Evolutionary conservation across 2,113 vertebrate genomes (phyloP), one percentile per base, ranked within the genome.

Genomic region (Bagarius yarrelli): DNA sequence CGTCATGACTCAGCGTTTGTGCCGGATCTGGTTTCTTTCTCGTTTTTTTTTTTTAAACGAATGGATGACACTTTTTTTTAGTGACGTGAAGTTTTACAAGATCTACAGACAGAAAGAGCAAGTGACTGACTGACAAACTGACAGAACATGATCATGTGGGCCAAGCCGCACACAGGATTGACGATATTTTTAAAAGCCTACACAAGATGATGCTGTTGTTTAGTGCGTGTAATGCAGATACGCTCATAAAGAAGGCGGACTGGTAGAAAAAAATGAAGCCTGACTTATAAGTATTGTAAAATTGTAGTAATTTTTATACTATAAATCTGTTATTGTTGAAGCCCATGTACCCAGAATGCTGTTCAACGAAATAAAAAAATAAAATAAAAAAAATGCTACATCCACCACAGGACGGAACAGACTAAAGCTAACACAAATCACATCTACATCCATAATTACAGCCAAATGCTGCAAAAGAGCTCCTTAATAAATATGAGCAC

Each of bases 21-120:
- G 69, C 25, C 52, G 67, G 69, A 50, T 16, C 14, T 53, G 18
- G 84, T 89, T 87, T 85, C 81, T 80, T 87, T 78, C 14, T 47
- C 6, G 19, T 18, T 19, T 63, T 2, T 63, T 32, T 63, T 63
- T 34, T 63, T 34, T 1, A 23, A 67, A 61, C 8, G 19, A 53
- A 72, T 21, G 70, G 85, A 85, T 83, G 89, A 92, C 90, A 90
- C 91, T 90, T 92, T n/a, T 92, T 93, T 91, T 90, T 89, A 91
- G 86, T 81, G 87, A 86, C 87, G 87, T 88, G 74, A 79, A 86
- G 82, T 84, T 74, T 81, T 80, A 83, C 86, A 81, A 67, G 82
- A 83, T 82, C 87, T 78, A 78, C 74, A 80, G 88, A 91, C 71
- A 81, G 85, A 85, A 70, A 79, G 81, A 64, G 52, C 21, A 70